Percentiles rank a stretch among this genome's conserved stretches.
These are phyloP conservation scores for Sinhomidia bicolor DNA, from an alignment of 2,888 invertebrate species.

Conservation along the genomic window DNA sequence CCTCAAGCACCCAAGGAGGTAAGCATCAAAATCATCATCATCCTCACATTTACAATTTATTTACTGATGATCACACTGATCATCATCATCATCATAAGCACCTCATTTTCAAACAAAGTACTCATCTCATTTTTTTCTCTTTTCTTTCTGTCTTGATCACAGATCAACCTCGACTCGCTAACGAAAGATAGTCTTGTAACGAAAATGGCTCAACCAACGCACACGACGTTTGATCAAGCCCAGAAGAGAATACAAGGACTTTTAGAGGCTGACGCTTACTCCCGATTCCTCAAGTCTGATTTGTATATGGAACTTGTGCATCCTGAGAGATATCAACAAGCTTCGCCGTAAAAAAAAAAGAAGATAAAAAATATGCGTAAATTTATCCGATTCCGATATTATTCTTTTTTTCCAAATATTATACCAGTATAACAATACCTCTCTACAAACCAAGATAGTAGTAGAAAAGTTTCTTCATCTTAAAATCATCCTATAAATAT, in stretches of 20 bases:
- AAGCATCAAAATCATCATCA: conserved; percentile 43
- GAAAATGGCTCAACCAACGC: conserved; percentile 82
- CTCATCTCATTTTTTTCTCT: conserved; percentile 28
- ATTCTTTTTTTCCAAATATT: no score
- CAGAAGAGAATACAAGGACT: conserved; percentile 84
- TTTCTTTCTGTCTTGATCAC: conserved; percentile 69
- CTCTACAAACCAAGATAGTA: no score
- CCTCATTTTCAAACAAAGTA: background rate
- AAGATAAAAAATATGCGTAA: background rate
- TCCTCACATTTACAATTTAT: background rate
- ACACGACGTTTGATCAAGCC: conserved; percentile 83
- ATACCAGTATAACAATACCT: background rate
- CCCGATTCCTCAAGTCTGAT: conserved; percentile 84
- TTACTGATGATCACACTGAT: background rate
- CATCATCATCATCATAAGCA: background rate
- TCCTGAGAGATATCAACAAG: conserved; percentile 80
- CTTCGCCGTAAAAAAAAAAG: no score
- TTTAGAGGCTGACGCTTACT: conserved; percentile 84
- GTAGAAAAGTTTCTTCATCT: no score
- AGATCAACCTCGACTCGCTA: conserved; percentile 84
- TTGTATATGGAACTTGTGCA: conserved; percentile 82
- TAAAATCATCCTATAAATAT: no score
- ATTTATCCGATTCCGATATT: background rate
- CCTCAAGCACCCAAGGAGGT: conserved; percentile 84
- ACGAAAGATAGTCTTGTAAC: conserved; percentile 82